Evolutionary conservation across 2,888 invertebrate genomes (phyloP), one percentile per base, ranked within the genome.

Genomic region (Mycalesis mineus): DNA sequence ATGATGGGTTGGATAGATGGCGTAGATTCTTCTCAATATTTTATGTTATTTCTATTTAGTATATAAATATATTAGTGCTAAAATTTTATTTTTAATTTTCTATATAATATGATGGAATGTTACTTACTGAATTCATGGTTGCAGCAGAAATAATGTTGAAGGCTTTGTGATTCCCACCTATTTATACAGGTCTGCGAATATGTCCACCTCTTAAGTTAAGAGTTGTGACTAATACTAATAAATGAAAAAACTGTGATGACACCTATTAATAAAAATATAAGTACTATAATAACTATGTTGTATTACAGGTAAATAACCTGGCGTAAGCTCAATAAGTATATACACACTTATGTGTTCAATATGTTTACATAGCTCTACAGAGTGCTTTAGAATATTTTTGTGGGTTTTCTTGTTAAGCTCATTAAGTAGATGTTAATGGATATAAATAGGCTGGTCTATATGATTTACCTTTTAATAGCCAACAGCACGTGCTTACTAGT

Each of bases 101-200:
- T n/a, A n/a, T n/a, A n/a, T n/a, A n/a, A n/a, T 4, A 22, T 22
- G 22, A 22, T 22, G 22, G 22, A 22, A 22, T 22, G 22, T 22
- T n/a, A 83, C 85, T 84, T 65, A 87, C 86, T 62, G 78, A 80
- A 74, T 84, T 84, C 86, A 87, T 87, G 71, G 73, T 82, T 69
- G 60, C 70, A 71, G 68, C 67, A 70, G 63, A 65, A 66, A 64
- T 62, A 64, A 64, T 61, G 77, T 71, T 80, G 77, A 64, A 61
- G 65, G 61, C 59, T 67, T 60, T 48, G 62, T 49, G 56, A 60
- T 57, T 55, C 61, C 66, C 64, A 67, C 65, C 71, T 84, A 79
- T 84, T 73, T 84, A 85, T 84, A 80, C 68, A 60, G 50, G 50
- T 39, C 51, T 52, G 52, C 45, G 47, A 62, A 55, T 22, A 33